Percentiles rank a stretch among this genome's conserved stretches.
Conservation (phyloP, 2,113 vertebrate species). For the Ciconia boyciana region DNA sequence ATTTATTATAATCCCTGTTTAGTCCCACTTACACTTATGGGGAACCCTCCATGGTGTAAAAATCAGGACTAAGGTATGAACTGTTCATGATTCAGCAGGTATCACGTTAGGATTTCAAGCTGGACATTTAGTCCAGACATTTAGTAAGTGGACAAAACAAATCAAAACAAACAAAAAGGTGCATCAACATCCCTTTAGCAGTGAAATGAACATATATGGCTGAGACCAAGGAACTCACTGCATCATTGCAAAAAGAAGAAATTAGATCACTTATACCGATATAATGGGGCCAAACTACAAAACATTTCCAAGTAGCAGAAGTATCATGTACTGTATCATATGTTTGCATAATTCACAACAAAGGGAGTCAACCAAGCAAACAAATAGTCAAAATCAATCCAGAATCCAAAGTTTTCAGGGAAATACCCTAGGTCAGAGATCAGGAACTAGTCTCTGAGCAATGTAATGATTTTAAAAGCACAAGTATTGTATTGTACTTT, state of each 20-base stretch:
- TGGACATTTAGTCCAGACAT: neutral
- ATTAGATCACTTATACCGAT: neutral
- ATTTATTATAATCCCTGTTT: constrained; percentile 58
- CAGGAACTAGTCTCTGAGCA: neutral
- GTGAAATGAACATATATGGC: neutral
- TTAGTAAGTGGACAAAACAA: neutral
- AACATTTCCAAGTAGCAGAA: neutral
- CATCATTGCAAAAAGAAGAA: neutral
- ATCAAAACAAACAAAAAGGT: neutral
- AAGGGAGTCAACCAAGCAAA: neutral
- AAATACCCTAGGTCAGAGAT: constrained; percentile 12
- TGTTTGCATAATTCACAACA: neutral
- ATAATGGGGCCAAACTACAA: neutral
- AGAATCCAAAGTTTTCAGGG: neutral
- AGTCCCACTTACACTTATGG: neutral
- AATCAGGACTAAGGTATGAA: neutral
- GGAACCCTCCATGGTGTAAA: neutral
- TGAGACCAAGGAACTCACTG: neutral
- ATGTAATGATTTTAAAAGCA: constrained; percentile 1
- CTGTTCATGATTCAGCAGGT: neutral
- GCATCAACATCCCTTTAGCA: neutral
- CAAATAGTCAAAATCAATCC: constrained; percentile 13
- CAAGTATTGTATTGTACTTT: neutral
- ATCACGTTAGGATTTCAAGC: neutral
- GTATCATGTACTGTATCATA: neutral